These are phyloP conservation scores for Passer domesticus DNA, from an alignment of 2,113 vertebrate genomes.

Conservation along the genomic window DNA sequence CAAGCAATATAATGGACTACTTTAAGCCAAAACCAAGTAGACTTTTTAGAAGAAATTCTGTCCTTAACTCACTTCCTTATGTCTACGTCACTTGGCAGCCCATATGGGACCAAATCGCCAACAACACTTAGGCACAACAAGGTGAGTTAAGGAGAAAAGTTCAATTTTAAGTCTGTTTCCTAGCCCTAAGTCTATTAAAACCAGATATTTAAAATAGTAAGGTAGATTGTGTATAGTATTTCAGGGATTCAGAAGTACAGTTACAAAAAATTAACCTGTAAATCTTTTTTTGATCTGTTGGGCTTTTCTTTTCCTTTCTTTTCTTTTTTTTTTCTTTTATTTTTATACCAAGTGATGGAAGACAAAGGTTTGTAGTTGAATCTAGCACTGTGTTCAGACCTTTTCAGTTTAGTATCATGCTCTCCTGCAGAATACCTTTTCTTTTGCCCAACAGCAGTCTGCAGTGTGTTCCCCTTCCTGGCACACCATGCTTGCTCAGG, in stretches of 20 bases:
- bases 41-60: neutral
- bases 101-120: neutral
- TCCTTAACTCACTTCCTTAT: constrained; percentile 44
- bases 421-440: neutral
- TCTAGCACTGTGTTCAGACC: neutral
- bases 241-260: neutral
- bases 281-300: neutral
- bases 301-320: neutral
- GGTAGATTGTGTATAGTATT: neutral
- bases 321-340: neutral
- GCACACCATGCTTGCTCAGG: fast-evolving
- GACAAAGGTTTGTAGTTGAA: neutral
- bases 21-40: neutral
- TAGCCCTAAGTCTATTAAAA: constrained; percentile 16
- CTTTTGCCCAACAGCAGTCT: neutral
- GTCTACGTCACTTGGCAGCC: neutral
- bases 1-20: neutral
- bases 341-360: fast-evolving
- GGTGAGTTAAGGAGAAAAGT: constrained; percentile 38
- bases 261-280: neutral
- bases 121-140: neutral
- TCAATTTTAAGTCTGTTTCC: constrained; percentile 27
- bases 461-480: neutral
- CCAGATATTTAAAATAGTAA: neutral
- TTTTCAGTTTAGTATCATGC: neutral